Evolutionary conservation across 1,140 invertebrate genomes (phyloP).

Genomic region (Gonatopus flavifemur): DNA sequence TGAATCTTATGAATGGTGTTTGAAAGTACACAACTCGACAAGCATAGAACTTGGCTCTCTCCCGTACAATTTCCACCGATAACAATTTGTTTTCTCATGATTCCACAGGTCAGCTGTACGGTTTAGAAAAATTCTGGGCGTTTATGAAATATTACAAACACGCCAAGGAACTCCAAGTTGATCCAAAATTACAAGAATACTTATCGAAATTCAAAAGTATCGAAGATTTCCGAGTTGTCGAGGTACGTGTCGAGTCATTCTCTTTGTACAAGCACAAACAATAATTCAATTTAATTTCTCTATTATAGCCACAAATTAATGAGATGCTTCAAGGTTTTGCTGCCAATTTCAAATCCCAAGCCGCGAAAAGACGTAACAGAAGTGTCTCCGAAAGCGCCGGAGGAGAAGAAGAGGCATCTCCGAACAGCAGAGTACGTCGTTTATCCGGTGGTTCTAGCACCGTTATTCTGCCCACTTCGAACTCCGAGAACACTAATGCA

Average conservation of each 20-base stretch:
- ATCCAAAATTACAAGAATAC: conserved; percentile 76
- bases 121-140: conserved; percentile 98
- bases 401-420: conserved; percentile 33
- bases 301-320: conserved; percentile 59
- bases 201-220: conserved; percentile 89
- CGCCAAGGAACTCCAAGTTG: conserved; percentile 75
- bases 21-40: conserved; percentile 18
- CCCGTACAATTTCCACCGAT: too few relatives aligned
- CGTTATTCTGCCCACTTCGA: conserved; percentile 38
- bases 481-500: conserved; percentile 12
- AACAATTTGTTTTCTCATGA: conserved; percentile 28
- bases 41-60: too few relatives aligned
- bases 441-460: conserved; percentile 50
- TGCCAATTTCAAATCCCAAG: conserved; percentile 46
- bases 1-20: conserved; percentile 14
- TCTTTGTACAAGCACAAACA: neutral
- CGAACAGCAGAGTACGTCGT: conserved; percentile 43
- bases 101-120: conserved; percentile 94
- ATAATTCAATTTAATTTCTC: conserved; percentile 8
- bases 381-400: conserved; percentile 63
- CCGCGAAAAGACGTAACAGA: conserved; percentile 60
- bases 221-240: conserved; percentile 88
- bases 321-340: conserved; percentile 59
- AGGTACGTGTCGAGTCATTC: conserved; percentile 56
- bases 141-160: conserved; percentile 94